phyloP scores from a whole-genome alignment of 2,888 invertebrate species.

The Cactoblastis cactorum region DNA sequence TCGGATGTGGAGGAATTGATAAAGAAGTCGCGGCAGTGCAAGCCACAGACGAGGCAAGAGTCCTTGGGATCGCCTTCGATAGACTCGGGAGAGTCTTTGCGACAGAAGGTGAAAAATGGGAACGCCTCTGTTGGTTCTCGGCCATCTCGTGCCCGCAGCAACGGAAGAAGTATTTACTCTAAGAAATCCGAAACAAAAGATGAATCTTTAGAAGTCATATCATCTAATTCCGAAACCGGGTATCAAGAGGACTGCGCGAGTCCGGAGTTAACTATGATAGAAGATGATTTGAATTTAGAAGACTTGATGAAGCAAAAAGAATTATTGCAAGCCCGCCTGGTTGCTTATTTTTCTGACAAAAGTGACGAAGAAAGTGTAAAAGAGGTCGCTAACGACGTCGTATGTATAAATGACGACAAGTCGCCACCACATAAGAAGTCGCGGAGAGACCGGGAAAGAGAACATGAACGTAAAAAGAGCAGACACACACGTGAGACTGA shows the following conservation, averaged over 20 bases:
- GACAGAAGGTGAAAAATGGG: conserved; percentile 46
- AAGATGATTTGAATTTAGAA: conserved; percentile 92
- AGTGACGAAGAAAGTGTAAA: conserved; percentile 71
- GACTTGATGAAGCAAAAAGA: conserved; percentile 95
- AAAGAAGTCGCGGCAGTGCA: conserved; percentile 54
- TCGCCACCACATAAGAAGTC: conserved; percentile 69
- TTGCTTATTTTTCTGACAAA: conserved; percentile 86
- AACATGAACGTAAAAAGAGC: conserved; percentile 50
- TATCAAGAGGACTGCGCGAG: conserved; percentile 83
- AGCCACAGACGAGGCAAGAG: conserved; percentile 29
- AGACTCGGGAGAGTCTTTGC: conserved; percentile 22
- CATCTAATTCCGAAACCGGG: conserved; percentile 84
- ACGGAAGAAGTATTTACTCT: conserved; percentile 24
- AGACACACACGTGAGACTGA: conserved; percentile 59
- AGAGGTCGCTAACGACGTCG: conserved; percentile 50
- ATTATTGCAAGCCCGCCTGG: conserved; percentile 86
- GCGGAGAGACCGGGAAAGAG: conserved; percentile 45
- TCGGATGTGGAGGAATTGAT: conserved; percentile 63
- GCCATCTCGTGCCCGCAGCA: conserved; percentile 25
- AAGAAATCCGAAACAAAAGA: conserved; percentile 30
- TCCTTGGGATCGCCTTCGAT: conserved; percentile 33
- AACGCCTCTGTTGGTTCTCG: conserved; percentile 25
- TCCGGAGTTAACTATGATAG: conserved; percentile 86
- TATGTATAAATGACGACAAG: conserved; percentile 67
- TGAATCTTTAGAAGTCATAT: conserved; percentile 80